A percentile compares a stretch with the other conserved stretches of the same genome.
phyloP scores from a whole-genome alignment of 92 coral and sea anemone species.

The Micromussa lordhowensis region DNA sequence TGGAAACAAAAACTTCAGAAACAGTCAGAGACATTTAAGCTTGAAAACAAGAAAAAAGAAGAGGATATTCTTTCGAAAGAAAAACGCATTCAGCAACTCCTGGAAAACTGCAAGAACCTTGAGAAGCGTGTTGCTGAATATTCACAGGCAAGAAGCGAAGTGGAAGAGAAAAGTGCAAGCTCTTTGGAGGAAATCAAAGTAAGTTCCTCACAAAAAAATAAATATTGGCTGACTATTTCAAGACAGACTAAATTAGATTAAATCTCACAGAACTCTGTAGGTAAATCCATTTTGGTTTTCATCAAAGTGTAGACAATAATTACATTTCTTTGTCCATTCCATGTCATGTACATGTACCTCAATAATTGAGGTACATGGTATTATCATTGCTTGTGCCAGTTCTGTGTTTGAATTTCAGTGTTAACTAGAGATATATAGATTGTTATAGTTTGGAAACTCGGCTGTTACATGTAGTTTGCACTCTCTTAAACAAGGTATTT shows the following conservation, averaged over 20 bases:
- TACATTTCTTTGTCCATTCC: too few relatives aligned
- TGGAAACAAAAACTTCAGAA: slow-evolving; percentile 47
- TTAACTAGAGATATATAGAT: too few relatives aligned
- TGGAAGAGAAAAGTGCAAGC: slow-evolving; percentile 67
- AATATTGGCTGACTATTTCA: too few relatives aligned
- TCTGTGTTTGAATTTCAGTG: too few relatives aligned
- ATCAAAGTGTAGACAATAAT: too few relatives aligned
- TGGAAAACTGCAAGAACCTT: slow-evolving; percentile 58
- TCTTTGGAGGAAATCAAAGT: slow-evolving; percentile 82
- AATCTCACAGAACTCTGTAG: background rate
- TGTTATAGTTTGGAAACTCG: too few relatives aligned
- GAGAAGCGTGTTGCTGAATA: slow-evolving; percentile 69
- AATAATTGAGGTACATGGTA: too few relatives aligned
- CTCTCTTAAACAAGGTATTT: too few relatives aligned
- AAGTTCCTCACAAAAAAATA: background rate
- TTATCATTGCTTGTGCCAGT: too few relatives aligned
- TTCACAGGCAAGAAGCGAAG: slow-evolving; percentile 61
- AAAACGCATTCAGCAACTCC: slow-evolving; percentile 48
- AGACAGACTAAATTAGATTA: background rate
- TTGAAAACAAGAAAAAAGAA: slow-evolving; percentile 54
- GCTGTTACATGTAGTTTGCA: too few relatives aligned
- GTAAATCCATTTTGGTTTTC: too few relatives aligned
- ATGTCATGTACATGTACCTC: too few relatives aligned
- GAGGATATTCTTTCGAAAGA: slow-evolving; percentile 58
- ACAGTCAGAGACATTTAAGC: slow-evolving; percentile 59